A percentile compares a stretch with the other conserved stretches of the same genome.
These are phyloP conservation scores for Andinoacara biseriatus DNA, from an alignment of 2,113 vertebrate genomes.

Conservation along the genomic window DNA sequence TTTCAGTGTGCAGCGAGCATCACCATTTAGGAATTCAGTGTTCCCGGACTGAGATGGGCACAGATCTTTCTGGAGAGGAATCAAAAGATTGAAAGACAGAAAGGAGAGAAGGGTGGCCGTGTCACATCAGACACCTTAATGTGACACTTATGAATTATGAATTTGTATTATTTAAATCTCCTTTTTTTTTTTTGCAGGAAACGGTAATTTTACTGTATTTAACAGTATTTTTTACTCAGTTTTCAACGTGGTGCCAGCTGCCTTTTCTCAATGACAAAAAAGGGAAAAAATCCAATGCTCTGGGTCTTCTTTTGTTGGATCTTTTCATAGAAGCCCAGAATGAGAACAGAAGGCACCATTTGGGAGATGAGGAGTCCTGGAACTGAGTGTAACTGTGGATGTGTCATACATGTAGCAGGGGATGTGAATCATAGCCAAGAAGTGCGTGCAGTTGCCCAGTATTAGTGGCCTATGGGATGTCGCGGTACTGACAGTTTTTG, in stretches of 20 bases:
- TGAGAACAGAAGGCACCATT: conserved; percentile 77
- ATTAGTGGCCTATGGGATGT: conserved; percentile 48
- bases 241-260: conserved; percentile 19
- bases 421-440: conserved; percentile 70
- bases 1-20: conserved; percentile 56
- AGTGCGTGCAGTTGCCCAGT: conserved; percentile 32
- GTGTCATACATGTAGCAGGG: conserved; percentile 73
- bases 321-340: conserved; percentile 58
- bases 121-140: conserved; percentile 12
- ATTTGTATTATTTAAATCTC: neutral
- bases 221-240: neutral
- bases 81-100: neutral
- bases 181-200: neutral
- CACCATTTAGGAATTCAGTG: conserved; percentile 62
- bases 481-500: conserved; percentile 35
- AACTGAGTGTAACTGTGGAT: conserved; percentile 74
- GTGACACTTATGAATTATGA: neutral
- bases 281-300: conserved; percentile 1
- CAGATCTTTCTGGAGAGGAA: conserved; percentile 30
- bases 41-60: conserved; percentile 44
- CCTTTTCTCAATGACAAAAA: conserved; percentile 23
- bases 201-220: neutral
- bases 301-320: conserved; percentile 43
- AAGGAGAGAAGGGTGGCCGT: no score
- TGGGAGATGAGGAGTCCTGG: conserved; percentile 72